phyloP scores from a whole-genome alignment of 2,888 invertebrate genomes.

The Formica aserva region DNA sequence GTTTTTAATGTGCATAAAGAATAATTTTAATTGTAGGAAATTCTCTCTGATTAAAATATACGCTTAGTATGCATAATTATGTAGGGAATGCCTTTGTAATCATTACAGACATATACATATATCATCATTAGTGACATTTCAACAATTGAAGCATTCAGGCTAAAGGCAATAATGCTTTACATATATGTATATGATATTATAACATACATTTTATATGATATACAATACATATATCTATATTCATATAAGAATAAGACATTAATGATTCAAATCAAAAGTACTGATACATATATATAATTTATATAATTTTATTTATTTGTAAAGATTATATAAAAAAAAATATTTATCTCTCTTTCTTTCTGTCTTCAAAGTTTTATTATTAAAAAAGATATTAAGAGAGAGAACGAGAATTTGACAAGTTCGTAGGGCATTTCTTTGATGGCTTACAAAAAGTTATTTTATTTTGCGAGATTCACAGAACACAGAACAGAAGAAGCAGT shows the following conservation, averaged over 20 bases:
- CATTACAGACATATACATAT: not conserved
- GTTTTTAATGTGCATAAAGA: not conserved
- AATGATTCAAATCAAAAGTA: not conserved
- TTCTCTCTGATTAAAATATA: not conserved
- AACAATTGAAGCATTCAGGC: not conserved
- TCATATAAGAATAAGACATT: not conserved
- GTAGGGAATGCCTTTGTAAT: not conserved
- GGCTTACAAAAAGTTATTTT: slow-evolving; percentile 12
- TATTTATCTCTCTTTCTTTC: not conserved
- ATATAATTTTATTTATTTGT: slow-evolving; percentile 1
- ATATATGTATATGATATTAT: not conserved
- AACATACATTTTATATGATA: not conserved
- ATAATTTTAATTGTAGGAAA: not conserved
- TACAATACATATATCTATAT: not conserved
- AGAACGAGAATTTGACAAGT: not conserved
- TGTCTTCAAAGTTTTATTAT: not conserved
- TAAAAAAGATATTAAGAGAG: not conserved
- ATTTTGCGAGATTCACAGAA: slow-evolving; percentile 16
- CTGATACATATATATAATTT: not conserved
- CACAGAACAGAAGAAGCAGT: slow-evolving; percentile 7
- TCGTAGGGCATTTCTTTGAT: not conserved
- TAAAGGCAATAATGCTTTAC: not conserved
- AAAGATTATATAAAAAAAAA: not conserved
- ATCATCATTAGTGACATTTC: not conserved
- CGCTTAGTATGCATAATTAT: not conserved